These are phyloP conservation scores for Psilanteris sp. DNA, from an alignment of 1,140 invertebrate species.

Conservation along the genomic window DNA sequence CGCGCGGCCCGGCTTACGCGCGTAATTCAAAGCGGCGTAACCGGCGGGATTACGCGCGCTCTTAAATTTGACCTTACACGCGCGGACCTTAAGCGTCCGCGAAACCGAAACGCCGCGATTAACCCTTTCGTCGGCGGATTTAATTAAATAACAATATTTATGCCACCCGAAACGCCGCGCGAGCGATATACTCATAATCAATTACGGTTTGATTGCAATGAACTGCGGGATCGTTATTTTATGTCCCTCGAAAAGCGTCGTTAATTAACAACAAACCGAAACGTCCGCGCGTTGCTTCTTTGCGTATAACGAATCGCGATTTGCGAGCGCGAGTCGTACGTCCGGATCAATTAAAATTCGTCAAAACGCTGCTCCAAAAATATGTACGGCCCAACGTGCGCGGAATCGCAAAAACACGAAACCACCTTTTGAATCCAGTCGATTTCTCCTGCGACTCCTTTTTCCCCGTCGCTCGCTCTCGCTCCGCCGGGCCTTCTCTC, in stretches of 20 bases:
- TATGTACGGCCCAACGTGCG: constrained; percentile 46
- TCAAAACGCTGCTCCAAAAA: constrained; percentile 50
- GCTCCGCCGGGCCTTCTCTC: neutral
- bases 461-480: constrained; percentile 1
- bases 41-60: constrained; percentile 25
- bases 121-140: constrained; percentile 24
- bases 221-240: constrained; percentile 21
- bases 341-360: constrained; percentile 56
- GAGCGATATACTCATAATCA: constrained; percentile 50
- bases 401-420: constrained; percentile 53
- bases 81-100: constrained; percentile 14
- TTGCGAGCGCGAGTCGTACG: constrained; percentile 48
- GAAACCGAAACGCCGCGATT: constrained; percentile 4
- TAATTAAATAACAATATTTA: constrained; percentile 50
- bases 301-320: constrained; percentile 51
- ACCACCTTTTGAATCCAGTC: constrained; percentile 34
- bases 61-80: constrained; percentile 37
- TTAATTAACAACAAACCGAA: too few species aligned
- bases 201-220: constrained; percentile 47
- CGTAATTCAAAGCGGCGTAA: constrained; percentile 41
- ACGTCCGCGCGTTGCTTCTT: constrained; percentile 1
- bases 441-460: constrained; percentile 33
- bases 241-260: constrained; percentile 23
- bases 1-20: constrained; percentile 33
- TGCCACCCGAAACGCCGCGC: neutral